Percentiles rank a stretch among this genome's conserved stretches.
Evolutionary conservation across 2,888 invertebrate species (phyloP).

Genomic region (Diarsia brunnea): DNA sequence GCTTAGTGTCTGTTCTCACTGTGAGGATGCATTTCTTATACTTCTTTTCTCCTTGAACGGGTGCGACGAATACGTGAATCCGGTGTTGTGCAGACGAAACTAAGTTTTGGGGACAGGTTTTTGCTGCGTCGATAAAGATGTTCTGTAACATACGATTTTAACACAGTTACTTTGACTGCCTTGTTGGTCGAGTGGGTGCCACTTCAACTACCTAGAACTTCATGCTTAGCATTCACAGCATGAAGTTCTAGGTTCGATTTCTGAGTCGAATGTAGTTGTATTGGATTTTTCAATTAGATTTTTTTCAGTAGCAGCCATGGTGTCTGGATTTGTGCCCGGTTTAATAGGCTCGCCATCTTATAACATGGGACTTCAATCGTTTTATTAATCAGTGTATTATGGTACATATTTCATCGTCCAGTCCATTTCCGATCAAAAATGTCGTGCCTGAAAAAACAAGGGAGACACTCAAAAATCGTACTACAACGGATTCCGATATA

Average conservation of each 20-base stretch:
- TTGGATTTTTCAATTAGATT: too few relatives aligned
- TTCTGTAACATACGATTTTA: neutral
- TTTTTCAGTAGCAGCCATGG: too few relatives aligned
- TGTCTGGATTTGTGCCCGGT: too few relatives aligned
- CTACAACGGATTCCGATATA: constrained; percentile 68
- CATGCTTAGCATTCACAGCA: too few relatives aligned
- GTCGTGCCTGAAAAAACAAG: constrained; percentile 51
- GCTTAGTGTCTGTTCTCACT: constrained; percentile 68
- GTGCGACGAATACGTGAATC: neutral
- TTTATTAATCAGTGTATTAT: too few relatives aligned
- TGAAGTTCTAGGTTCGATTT: too few relatives aligned
- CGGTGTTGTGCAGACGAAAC: neutral
- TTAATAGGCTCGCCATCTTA: too few relatives aligned
- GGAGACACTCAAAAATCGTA: constrained; percentile 66
- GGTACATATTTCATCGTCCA: neutral
- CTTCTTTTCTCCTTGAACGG: neutral
- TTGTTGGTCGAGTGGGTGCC: neutral
- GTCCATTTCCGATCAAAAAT: neutral
- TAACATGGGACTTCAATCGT: too few relatives aligned
- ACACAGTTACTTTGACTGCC: neutral
- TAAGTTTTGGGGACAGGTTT: neutral
- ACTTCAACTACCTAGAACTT: too few relatives aligned
- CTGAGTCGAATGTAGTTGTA: too few relatives aligned
- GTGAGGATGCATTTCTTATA: constrained; percentile 6
- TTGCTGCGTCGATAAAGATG: neutral